Evolutionary conservation across 2,797 vertebrate species (phyloP).

Genomic region (Chaetodon trifasciatus): DNA sequence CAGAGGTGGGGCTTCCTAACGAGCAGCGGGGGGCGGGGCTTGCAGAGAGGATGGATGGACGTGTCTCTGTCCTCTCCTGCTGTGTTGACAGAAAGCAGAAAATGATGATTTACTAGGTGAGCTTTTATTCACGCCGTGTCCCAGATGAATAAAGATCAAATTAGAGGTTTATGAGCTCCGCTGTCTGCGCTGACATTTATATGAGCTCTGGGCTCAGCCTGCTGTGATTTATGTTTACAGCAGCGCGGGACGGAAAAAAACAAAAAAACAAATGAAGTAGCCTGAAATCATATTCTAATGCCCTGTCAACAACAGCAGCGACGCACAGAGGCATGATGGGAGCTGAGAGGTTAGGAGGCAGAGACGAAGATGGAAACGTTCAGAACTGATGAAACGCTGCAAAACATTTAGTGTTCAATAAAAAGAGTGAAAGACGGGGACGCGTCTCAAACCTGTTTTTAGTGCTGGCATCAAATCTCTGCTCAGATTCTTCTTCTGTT

Average conservation of each 20-base stretch:
- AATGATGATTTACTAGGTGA: conserved; percentile 78
- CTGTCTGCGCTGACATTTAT: conserved; percentile 81
- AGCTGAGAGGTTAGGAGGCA: conserved; percentile 16
- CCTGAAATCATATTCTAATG: conserved; percentile 68
- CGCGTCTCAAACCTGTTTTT: not conserved
- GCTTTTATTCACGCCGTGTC: conserved; percentile 75
- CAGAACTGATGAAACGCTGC: not conserved
- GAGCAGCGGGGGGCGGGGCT: conserved; percentile 46
- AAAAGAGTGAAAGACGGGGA: not conserved
- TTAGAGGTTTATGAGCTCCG: conserved; percentile 82
- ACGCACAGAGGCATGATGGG: conserved; percentile 36
- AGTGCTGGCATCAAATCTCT: not conserved
- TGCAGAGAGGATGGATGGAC: conserved; percentile 1
- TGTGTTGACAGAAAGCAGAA: conserved; percentile 74
- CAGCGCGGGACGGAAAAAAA: conserved; percentile 37
- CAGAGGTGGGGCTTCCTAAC: conserved; percentile 38
- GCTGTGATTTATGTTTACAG: conserved; percentile 80
- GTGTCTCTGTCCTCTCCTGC: not conserved
- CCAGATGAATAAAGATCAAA: conserved; percentile 83
- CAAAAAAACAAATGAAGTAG: conserved; percentile 71
- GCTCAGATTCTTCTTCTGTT: too few relatives aligned
- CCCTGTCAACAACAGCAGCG: conserved; percentile 40
- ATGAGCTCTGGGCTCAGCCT: conserved; percentile 73
- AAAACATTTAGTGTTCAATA: not conserved
- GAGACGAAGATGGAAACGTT: not conserved